Base-by-base conservation (phyloP, 1,140 invertebrate genomes). In the Marisa cornuarietis region DNA sequence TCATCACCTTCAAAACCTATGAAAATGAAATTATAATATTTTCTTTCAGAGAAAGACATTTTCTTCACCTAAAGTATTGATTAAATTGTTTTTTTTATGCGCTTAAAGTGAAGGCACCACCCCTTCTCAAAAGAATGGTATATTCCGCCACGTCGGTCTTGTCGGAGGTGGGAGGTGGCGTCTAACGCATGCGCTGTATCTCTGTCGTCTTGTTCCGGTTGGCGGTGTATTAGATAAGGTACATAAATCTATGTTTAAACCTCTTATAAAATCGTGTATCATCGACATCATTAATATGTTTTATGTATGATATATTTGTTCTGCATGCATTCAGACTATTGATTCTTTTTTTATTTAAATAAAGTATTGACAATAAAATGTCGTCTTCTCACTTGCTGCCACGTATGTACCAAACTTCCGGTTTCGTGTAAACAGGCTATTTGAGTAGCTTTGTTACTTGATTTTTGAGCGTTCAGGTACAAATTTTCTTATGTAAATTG, bases 361-460 rank as follows among this genome's bases (percentile, higher is more conserved):
- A 10, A 18, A 49, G 69, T 31, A 16, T 68, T n/a, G 65, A 24
- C 11, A 16, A 68, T 14, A 16, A 68, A 31, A 24, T 31, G 69
- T 13, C 69, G 26, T 31, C 26, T 31, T 71, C 69, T 71, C 69
- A 49, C 10, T 42, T 24, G 16, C 18, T 71, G 69, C 69, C 69
- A 71, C 69, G 69, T 71, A 71, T 24, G n/a, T 58, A 9, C 8
- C n/a, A 42, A 20, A 26, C 69, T 71, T 71, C 69, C 69, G 69
- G 69, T 71, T 31, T 68, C 6, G 65, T 68, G 65, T 68, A 24
- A 24, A 71, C 69, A 71, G n/a, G 11, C 6, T 68, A 42, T n/a
- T 68, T 4, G 13, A 68, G 31, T 22, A 58, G 54, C 31, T 13
- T 68, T 11, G n/a, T 31, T 11, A 13, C 22, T 13, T 68, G 22